Base-by-base conservation (phyloP, 2,888 invertebrate genomes). In the Ochropleura plecta region DNA sequence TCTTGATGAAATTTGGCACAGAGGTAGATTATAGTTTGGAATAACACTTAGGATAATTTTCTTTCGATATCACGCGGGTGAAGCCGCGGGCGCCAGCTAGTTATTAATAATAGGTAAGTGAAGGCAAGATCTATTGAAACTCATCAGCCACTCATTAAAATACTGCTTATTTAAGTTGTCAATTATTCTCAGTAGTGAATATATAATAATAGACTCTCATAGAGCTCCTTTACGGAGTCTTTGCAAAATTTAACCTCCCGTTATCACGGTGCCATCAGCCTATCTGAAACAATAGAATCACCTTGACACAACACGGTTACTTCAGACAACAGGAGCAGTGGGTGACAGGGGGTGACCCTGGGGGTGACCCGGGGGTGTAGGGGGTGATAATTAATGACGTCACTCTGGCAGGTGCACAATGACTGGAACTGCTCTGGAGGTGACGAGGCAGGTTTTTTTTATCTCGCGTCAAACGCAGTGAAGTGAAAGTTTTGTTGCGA, bases 381-480 rank as follows among this genome's bases (percentile, higher is more conserved):
- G 84, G 86, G 86, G 89, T 82, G 79, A 92, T 96, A 95, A 96
- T 96, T 96, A 95, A 96, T 95, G 93, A 95, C 92, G 87, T 88
- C 88, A 89, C 92, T 92, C 91, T 96, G 96, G 95, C 96, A 96
- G 96, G 95, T 96, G 95, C 94, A 95, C 95, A 95, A 95, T 95
- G 95, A 94, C 91, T 90, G 89, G 89, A 87, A 90, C 89, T 90
- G 90, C 81, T 86, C 89, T 90, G 92, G 76, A 83, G 86, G 90
- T 95, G 95, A 95, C 94, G 92, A 86, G 81, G 94, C 93, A 86
- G 87, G 88, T 93, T 94, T 95, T 95, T 93, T 87, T 87, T 86
- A 84, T 82, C 74, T 79, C 81, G 78, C 86, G 79, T 81, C 81
- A 87, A 55, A 70, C 69, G 73, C 78, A 76, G 75, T 78, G 70